These are phyloP conservation scores for Paratrypauchen microcephalus DNA, from an alignment of 2,797 vertebrate species.

Conservation along the genomic window DNA sequence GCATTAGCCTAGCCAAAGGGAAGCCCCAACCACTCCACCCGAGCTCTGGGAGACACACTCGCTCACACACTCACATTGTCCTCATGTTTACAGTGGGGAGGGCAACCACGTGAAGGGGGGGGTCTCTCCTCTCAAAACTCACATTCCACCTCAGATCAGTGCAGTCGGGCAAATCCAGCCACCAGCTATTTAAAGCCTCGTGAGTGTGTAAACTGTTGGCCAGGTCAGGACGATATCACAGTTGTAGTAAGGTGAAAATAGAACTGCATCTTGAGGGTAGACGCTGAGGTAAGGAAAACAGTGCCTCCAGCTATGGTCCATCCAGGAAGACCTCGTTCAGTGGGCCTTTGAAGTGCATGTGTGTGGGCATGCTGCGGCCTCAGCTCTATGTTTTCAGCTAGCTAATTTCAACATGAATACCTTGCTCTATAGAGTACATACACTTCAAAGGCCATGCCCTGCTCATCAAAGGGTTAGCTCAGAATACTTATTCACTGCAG, in stretches of 20 bases:
- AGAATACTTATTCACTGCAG: constrained; percentile 62
- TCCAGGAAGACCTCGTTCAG: constrained; percentile 71
- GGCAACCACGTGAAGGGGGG: constrained; percentile 37
- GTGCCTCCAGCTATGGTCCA: constrained; percentile 62
- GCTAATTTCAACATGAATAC: constrained; percentile 85
- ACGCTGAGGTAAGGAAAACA: constrained; percentile 22
- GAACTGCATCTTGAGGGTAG: constrained; percentile 9
- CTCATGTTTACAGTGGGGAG: constrained; percentile 69
- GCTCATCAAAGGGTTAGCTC: constrained; percentile 78
- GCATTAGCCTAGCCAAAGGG: constrained; percentile 74
- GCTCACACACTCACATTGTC: constrained; percentile 57
- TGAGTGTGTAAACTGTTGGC: background rate
- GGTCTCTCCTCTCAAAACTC: constrained; percentile 31
- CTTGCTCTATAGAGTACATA: constrained; percentile 69
- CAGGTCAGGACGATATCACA: constrained; percentile 32
- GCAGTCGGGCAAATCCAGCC: constrained; percentile 49
- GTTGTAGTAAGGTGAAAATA: constrained; percentile 13
- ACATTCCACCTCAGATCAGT: constrained; percentile 70
- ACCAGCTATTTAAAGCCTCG: constrained; percentile 15
- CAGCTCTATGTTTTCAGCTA: constrained; percentile 71
- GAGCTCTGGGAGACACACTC: constrained; percentile 33
- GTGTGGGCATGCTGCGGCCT: constrained; percentile 40
- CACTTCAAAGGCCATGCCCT: constrained; percentile 78
- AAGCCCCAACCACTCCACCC: constrained; percentile 58
- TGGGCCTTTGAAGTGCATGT: constrained; percentile 73